Evolutionary conservation across 2,797 vertebrate species (phyloP).

Genomic region (Eptatretus atami): DNA sequence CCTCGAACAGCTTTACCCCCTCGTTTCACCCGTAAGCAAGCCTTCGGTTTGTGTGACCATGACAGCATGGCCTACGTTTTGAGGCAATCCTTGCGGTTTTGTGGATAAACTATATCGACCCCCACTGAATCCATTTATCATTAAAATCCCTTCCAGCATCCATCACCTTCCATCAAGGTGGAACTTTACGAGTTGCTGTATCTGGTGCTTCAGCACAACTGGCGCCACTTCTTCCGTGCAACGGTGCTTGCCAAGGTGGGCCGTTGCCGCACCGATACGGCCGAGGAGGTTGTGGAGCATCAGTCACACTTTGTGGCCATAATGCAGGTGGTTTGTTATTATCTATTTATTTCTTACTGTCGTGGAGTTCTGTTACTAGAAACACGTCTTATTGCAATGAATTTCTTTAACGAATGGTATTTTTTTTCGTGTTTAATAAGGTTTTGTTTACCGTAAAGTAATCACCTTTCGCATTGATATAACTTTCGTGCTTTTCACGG

Average conservation of each 20-base stretch:
- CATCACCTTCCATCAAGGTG: constrained; percentile 70
- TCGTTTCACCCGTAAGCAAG: constrained; percentile 47
- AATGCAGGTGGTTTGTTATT: constrained; percentile 38
- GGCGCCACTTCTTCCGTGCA: constrained; percentile 89
- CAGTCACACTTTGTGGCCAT: constrained; percentile 68
- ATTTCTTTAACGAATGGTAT: too few relatives aligned
- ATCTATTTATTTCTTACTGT: too few relatives aligned
- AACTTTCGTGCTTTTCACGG: too few relatives aligned
- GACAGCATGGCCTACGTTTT: accelerated
- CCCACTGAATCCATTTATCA: too few relatives aligned
- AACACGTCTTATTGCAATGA: too few relatives aligned
- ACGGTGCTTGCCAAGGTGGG: constrained; percentile 61
- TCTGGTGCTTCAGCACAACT: constrained; percentile 79
- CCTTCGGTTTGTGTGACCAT: neutral
- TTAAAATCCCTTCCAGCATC: constrained; percentile 20
- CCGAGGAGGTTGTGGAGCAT: constrained; percentile 75
- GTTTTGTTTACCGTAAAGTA: too few relatives aligned
- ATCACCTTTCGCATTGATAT: too few relatives aligned
- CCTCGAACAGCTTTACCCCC: constrained; percentile 93
- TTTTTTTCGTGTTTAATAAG: too few relatives aligned
- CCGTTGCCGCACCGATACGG: constrained; percentile 16
- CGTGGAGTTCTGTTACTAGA: too few relatives aligned
- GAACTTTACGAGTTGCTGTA: constrained; percentile 83
- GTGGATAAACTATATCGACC: too few relatives aligned
- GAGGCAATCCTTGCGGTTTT: too few relatives aligned